phyloP scores from a whole-genome alignment of 1,140 invertebrate genomes.

The Fragariocoptes setiger region DNA sequence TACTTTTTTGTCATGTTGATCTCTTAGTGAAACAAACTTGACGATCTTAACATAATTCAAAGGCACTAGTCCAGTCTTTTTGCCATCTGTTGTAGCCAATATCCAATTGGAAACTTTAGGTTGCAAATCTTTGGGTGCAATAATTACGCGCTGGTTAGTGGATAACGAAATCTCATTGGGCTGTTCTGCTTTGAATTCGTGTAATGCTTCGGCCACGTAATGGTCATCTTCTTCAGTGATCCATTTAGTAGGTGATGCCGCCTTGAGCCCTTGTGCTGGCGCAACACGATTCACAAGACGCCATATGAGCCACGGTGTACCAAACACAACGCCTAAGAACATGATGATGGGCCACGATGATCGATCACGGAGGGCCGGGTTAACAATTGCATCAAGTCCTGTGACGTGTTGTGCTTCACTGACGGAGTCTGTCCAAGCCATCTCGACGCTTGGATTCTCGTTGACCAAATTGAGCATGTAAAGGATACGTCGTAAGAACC shows the following conservation, averaged over 20 bases:
- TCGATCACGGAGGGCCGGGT: slow-evolving; percentile 7
- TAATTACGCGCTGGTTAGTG: slow-evolving; percentile 35
- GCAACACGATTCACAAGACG: slow-evolving; percentile 33
- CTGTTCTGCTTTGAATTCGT: slow-evolving; percentile 34
- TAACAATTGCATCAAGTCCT: slow-evolving; percentile 6
- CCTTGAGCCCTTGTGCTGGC: slow-evolving; percentile 1
- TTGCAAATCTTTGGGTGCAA: slow-evolving; percentile 34
- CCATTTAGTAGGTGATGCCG: slow-evolving; percentile 22
- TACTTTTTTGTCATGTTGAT: too few species aligned
- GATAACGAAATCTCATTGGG: slow-evolving; percentile 41
- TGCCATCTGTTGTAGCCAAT: slow-evolving; percentile 29
- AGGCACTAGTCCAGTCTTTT: slow-evolving; percentile 37
- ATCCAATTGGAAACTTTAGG: slow-evolving; percentile 8
- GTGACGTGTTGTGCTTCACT: slow-evolving; percentile 7
- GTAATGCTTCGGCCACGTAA: slow-evolving; percentile 35
- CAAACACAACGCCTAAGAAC: slow-evolving; percentile 52
- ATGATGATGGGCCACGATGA: slow-evolving; percentile 27
- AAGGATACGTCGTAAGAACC: slow-evolving; percentile 38
- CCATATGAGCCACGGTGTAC: slow-evolving; percentile 66
- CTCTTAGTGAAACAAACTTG: too few species aligned
- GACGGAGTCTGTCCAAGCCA: slow-evolving; percentile 15
- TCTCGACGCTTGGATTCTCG: slow-evolving; percentile 19
- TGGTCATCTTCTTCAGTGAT: slow-evolving; percentile 25
- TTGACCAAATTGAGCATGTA: slow-evolving; percentile 27
- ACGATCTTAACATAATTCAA: slow-evolving; percentile 33